Evolutionary conservation across 35 echinoderm and acorn worm genomes (phyloP).

Genomic region (Acanthaster planci): DNA sequence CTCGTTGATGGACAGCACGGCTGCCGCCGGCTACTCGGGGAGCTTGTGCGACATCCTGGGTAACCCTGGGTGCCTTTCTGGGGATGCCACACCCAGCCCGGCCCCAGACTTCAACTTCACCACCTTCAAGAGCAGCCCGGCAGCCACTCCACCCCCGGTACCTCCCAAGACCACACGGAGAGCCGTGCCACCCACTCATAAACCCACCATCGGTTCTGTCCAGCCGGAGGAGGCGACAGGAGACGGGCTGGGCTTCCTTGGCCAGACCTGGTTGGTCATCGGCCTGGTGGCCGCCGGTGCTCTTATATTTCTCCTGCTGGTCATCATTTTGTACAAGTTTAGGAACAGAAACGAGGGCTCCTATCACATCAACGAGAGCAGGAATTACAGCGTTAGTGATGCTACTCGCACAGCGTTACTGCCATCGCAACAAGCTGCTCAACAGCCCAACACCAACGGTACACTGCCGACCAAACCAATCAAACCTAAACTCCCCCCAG

Average conservation of each 20-base stretch:
- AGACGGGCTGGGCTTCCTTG: slow-evolving; percentile 70
- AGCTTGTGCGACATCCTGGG: slow-evolving; percentile 32
- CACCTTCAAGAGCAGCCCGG: neutral
- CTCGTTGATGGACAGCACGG: neutral
- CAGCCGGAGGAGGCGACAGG: neutral
- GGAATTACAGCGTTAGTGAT: slow-evolving; percentile 77
- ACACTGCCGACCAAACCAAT: slow-evolving; percentile 81
- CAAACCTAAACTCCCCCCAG: slow-evolving; percentile 86
- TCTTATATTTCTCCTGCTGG: slow-evolving; percentile 76
- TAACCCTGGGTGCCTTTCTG: slow-evolving; percentile 58
- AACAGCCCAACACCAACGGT: slow-evolving; percentile 69
- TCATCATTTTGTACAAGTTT: slow-evolving; percentile 87
- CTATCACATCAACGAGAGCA: slow-evolving; percentile 97
- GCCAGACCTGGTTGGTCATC: slow-evolving; percentile 79
- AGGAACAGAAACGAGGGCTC: slow-evolving; percentile 97
- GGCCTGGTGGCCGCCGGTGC: slow-evolving; percentile 73
- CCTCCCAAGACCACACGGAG: neutral
- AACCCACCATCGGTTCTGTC: neutral
- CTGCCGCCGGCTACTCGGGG: neutral
- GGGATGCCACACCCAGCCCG: neutral
- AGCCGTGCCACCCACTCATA: neutral
- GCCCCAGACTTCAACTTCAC: slow-evolving; percentile 44
- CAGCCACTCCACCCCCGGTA: neutral
- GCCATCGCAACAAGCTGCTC: slow-evolving; percentile 36
- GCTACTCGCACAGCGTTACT: slow-evolving; percentile 77